phyloP scores from a whole-genome alignment of 2,797 vertebrate species.

The Odontamblyopus lacepedii region DNA sequence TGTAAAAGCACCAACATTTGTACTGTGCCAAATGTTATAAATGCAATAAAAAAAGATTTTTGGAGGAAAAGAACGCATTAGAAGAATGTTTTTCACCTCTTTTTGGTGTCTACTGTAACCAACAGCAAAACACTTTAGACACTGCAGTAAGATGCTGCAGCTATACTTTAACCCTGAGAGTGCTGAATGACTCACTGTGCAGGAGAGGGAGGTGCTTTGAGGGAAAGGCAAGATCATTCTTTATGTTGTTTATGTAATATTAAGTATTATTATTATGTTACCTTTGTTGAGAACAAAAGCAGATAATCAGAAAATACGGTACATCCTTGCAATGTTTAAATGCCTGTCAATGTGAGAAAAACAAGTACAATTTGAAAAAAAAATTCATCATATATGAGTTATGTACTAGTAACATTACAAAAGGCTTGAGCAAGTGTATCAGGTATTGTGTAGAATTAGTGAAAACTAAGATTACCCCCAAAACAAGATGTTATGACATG shows the following conservation, averaged over 20 bases:
- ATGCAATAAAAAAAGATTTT: slow-evolving; percentile 93
- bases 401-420: too few species aligned
- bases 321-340: background rate
- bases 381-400: too few species aligned
- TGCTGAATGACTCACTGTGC: slow-evolving; percentile 67
- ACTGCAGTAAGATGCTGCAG: slow-evolving; percentile 89
- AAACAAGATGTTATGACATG: too few species aligned
- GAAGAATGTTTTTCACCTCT: slow-evolving; percentile 60
- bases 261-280: background rate
- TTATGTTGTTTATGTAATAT: background rate
- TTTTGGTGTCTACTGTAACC: slow-evolving; percentile 75
- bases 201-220: slow-evolving; percentile 74
- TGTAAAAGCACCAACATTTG: slow-evolving; percentile 91
- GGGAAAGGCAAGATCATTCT: background rate
- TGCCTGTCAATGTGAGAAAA: background rate
- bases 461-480: too few species aligned
- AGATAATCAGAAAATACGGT: background rate
- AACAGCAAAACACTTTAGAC: slow-evolving; percentile 80
- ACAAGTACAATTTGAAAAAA: background rate
- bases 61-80: slow-evolving; percentile 73
- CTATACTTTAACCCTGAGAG: slow-evolving; percentile 82
- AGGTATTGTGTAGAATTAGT: too few species aligned
- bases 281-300: background rate
- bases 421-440: too few species aligned
- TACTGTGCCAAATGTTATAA: slow-evolving; percentile 94